phyloP scores from a whole-genome alignment of 2,888 invertebrate genomes.

The Folsomia candida region DNA sequence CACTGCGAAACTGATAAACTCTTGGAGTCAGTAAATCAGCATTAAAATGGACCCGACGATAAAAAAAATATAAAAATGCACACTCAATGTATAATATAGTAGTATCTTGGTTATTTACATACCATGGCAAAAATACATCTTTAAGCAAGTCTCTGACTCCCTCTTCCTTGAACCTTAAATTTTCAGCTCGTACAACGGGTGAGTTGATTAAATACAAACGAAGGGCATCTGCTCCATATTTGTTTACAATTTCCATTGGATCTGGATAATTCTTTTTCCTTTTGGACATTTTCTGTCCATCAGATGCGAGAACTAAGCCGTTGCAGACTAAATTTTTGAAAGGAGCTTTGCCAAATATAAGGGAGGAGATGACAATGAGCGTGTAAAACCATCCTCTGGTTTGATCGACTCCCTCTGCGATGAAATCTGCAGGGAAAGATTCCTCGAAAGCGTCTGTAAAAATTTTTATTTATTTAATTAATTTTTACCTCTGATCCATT shows the following conservation, averaged over 20 bases:
- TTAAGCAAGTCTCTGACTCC: slow-evolving; percentile 94
- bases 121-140: slow-evolving; percentile 96
- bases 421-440: slow-evolving; percentile 96
- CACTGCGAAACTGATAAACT: slow-evolving; percentile 38
- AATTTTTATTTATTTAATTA: not conserved
- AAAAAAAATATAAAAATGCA: not conserved
- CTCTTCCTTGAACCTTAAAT: slow-evolving; percentile 92
- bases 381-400: slow-evolving; percentile 99
- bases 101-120: slow-evolving; percentile 43
- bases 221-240: slow-evolving; percentile 96
- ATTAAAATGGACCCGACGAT: slow-evolving; percentile 35
- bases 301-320: slow-evolving; percentile 90
- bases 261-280: slow-evolving; percentile 98
- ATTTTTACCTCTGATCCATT: not conserved
- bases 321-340: slow-evolving; percentile 97
- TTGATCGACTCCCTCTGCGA: slow-evolving; percentile 99
- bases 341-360: slow-evolving; percentile 91
- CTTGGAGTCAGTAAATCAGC: slow-evolving; percentile 22
- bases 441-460: slow-evolving; percentile 74
- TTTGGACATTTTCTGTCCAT: slow-evolving; percentile 99
- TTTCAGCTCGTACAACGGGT: slow-evolving; percentile 95
- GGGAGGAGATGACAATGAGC: slow-evolving; percentile 91
- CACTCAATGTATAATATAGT: no score
- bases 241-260: slow-evolving; percentile 78
- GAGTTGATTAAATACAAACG: slow-evolving; percentile 95